Percentiles rank a stretch among this genome's conserved stretches.
These are phyloP conservation scores for Ellobius talpinus DNA, from an alignment of 2,113 vertebrate species.

Conservation along the genomic window DNA sequence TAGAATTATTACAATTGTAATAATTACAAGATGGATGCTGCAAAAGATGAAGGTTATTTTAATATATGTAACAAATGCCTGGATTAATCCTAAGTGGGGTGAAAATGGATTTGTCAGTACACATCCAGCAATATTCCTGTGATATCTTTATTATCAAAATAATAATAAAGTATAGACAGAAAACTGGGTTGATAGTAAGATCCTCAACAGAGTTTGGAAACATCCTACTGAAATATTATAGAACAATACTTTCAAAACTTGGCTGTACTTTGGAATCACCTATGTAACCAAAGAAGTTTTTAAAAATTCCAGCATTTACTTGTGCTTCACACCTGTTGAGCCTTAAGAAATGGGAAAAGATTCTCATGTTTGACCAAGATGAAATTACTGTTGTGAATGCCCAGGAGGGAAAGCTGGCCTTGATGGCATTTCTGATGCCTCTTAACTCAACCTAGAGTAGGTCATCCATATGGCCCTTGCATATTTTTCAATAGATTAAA, in stretches of 20 bases:
- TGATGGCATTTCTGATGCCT: not conserved
- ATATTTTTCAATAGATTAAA: not conserved
- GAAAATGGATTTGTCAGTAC: constrained; percentile 36
- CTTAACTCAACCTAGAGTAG: not conserved
- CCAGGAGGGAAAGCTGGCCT: not conserved
- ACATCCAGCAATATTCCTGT: not conserved
- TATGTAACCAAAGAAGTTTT: not conserved
- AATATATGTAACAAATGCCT: not conserved
- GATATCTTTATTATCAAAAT: constrained; percentile 18
- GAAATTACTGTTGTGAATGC: not conserved
- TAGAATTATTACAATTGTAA: not conserved
- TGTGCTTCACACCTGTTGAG: not conserved
- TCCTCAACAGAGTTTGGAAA: not conserved
- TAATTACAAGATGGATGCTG: not conserved
- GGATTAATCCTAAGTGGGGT: constrained; percentile 18
- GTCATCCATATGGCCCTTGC: not conserved
- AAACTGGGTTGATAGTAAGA: not conserved
- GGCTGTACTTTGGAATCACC: not conserved
- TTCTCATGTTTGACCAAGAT: not conserved
- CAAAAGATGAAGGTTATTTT: constrained; percentile 14
- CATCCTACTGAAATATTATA: not conserved
- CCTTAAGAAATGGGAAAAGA: not conserved
- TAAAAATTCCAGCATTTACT: not conserved
- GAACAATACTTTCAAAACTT: not conserved
- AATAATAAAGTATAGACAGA: constrained; percentile 12